Percentiles rank a stretch among this genome's conserved stretches.
phyloP scores from a whole-genome alignment of 2,113 vertebrate genomes.

The Mirza zaza region DNA sequence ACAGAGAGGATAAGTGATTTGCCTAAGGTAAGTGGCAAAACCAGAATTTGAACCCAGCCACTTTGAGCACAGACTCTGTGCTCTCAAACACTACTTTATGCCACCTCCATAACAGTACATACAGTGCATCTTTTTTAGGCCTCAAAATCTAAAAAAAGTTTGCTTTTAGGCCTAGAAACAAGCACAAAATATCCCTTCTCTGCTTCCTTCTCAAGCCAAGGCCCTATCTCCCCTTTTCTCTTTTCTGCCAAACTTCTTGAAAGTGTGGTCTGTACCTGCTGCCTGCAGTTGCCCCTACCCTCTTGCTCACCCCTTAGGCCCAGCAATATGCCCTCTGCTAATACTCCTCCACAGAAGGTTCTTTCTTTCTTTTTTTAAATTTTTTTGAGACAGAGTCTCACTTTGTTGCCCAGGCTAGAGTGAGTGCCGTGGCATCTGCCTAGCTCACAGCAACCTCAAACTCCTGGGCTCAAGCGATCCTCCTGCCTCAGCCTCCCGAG shows the following conservation, averaged over 20 bases:
- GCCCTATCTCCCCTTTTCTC: neutral
- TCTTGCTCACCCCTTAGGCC: neutral
- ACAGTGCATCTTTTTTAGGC: neutral
- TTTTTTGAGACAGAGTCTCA: too few species aligned
- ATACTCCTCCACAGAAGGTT: neutral
- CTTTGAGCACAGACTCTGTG: neutral
- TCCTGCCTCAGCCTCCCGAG: too few species aligned
- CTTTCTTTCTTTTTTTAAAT: too few species aligned
- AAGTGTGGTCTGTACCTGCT: neutral
- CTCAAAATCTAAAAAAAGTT: neutral
- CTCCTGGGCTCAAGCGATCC: too few species aligned
- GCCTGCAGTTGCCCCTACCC: neutral
- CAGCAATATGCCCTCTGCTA: neutral
- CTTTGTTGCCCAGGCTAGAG: too few species aligned
- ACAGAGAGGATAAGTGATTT: neutral
- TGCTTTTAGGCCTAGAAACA: neutral
- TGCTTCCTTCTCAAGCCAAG: neutral
- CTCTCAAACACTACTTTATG: neutral
- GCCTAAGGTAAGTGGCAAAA: neutral
- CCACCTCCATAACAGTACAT: neutral
- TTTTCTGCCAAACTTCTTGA: neutral
- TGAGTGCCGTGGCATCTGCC: too few species aligned
- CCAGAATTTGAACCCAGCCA: constrained; percentile 13
- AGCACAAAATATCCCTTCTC: neutral
- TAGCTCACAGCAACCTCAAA: too few species aligned